A percentile compares a stretch with the other conserved stretches of the same genome.
These are phyloP conservation scores for Halcyon smyrnensis DNA, from an alignment of 2,797 vertebrate genomes.

Conservation along the genomic window DNA sequence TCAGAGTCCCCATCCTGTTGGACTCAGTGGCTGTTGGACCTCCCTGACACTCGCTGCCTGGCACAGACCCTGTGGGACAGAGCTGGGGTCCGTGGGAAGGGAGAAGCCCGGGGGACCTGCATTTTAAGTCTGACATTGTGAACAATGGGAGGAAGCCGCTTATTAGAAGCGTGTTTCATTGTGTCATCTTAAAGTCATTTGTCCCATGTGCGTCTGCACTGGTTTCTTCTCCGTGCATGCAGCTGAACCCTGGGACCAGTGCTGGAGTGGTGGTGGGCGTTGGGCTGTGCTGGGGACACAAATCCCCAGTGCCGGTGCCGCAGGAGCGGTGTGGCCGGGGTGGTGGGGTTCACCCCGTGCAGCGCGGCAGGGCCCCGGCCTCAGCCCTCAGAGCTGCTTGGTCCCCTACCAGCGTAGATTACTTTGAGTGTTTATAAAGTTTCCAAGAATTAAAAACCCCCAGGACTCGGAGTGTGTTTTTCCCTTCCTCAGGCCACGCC, in stretches of 20 bases:
- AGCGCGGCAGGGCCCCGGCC: not conserved
- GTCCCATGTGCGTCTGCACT: not conserved
- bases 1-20: rapidly evolving
- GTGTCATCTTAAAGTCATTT: not conserved
- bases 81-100: rapidly evolving
- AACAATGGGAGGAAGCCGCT: not conserved
- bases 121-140: not conserved
- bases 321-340: not conserved
- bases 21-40: not conserved
- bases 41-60: not conserved
- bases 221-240: not conserved
- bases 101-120: rapidly evolving
- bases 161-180: not conserved
- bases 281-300: not conserved
- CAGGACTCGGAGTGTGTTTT: not conserved
- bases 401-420: not conserved
- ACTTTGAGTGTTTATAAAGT: constrained; percentile 38
- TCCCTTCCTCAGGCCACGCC: rapidly evolving
- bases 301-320: not conserved
- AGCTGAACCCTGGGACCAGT: not conserved
- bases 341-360: rapidly evolving
- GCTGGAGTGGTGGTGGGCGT: rapidly evolving
- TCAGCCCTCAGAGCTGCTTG: not conserved
- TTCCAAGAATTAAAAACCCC: not conserved
- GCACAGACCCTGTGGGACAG: not conserved